Percentiles rank a stretch among this genome's conserved stretches.
These are phyloP conservation scores for Drosophila tsacasi DNA, from an alignment of 1,140 invertebrate genomes.

Conservation along the genomic window DNA sequence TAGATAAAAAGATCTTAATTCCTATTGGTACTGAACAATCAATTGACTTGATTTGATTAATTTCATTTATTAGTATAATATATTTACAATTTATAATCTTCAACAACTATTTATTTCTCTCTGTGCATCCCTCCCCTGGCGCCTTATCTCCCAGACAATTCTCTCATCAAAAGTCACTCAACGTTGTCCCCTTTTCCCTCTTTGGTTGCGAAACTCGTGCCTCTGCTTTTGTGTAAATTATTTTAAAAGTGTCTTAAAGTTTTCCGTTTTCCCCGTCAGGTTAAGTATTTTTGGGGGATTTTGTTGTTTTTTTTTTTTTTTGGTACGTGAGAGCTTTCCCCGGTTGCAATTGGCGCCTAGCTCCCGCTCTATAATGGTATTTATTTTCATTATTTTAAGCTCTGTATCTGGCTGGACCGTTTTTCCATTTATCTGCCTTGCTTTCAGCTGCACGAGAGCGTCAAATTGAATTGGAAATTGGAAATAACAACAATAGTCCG, in stretches of 20 bases:
- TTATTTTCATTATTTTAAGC: conserved; percentile 76
- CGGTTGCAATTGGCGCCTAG: conserved; percentile 36
- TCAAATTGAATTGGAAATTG: conserved; percentile 73
- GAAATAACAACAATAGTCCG: conserved; percentile 27
- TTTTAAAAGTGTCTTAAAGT: conserved; percentile 75
- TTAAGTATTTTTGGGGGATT: conserved; percentile 27
- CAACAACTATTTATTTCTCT: not conserved
- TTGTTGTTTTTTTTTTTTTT: conserved; percentile 1
- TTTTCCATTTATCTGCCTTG: conserved; percentile 17
- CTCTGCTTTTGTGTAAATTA: conserved; percentile 54
- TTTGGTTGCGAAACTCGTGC: not conserved
- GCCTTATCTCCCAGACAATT: conserved; percentile 36
- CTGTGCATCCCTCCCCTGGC: not conserved
- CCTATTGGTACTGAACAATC: too few relatives aligned
- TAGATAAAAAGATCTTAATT: too few relatives aligned
- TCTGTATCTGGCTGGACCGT: not conserved
- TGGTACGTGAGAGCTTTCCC: conserved; percentile 53
- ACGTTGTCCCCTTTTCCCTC: conserved; percentile 13
- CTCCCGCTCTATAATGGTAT: conserved; percentile 69
- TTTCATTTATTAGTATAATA: too few relatives aligned
- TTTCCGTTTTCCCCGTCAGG: conserved; percentile 33
- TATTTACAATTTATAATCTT: not conserved
- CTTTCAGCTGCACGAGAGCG: conserved; percentile 47
- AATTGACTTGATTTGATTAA: too few relatives aligned
- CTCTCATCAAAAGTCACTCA: conserved; percentile 73